Percentiles rank a stretch among this genome's conserved stretches.
These are phyloP conservation scores for Halyomorpha halys DNA, from an alignment of 1,140 invertebrate species.

Conservation along the genomic window DNA sequence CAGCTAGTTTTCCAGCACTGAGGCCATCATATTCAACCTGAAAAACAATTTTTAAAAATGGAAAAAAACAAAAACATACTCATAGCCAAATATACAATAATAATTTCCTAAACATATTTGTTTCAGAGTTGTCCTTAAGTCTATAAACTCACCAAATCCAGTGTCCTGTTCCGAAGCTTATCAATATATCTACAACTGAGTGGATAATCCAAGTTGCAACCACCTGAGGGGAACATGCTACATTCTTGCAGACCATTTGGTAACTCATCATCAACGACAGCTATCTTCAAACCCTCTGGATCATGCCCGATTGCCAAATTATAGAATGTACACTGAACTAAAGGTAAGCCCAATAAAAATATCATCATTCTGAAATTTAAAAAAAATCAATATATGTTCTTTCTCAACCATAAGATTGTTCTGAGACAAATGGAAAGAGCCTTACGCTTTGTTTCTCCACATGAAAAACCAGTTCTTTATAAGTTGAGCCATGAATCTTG, in stretches of 20 bases:
- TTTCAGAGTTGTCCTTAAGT: neutral
- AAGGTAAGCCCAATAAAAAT: conserved; percentile 81
- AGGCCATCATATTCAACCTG: conserved; percentile 23
- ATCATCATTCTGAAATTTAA: conserved; percentile 55
- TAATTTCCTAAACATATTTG: neutral
- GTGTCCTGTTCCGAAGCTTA: conserved; percentile 48
- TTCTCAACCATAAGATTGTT: neutral
- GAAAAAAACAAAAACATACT: neutral
- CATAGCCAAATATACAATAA: neutral
- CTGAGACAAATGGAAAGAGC: neutral
- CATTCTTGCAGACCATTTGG: conserved; percentile 31
- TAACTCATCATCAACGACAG: conserved; percentile 73
- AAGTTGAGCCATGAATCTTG: conserved; percentile 32
- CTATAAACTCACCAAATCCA: conserved; percentile 44
- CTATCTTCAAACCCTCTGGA: conserved; percentile 68
- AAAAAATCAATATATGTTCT: conserved; percentile 1
- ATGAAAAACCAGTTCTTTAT: conserved; percentile 35
- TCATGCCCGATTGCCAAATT: conserved; percentile 87
- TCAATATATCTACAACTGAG: conserved; percentile 68
- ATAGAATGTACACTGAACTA: conserved; percentile 85
- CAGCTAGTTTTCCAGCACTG: conserved; percentile 20
- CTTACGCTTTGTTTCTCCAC: conserved; percentile 47
- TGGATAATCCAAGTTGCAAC: conserved; percentile 47
- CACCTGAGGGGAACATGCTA: conserved; percentile 34
- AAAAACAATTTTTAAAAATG: neutral